Base-by-base conservation (phyloP, 2,113 vertebrate genomes). In the Carassius carassius region DNA sequence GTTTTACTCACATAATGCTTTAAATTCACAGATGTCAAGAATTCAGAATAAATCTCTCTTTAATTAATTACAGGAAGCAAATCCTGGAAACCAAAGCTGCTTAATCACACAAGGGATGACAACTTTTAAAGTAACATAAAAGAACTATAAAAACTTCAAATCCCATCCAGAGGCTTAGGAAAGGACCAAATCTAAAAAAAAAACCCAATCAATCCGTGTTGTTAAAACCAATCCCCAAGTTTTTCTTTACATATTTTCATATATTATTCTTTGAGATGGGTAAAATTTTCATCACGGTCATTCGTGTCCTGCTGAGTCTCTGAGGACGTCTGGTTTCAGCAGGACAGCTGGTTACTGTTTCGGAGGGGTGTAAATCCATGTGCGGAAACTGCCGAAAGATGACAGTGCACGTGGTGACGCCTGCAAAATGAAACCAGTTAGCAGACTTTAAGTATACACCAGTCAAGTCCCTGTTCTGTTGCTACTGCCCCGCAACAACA, bases 361-460 rank as follows among this genome's bases (percentile, higher is more conserved):
- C 89, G 1, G 94, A 95, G 86, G 95, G 89, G 91, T 94, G 90
- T 77, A 94, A 95, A 58, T 96, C 94, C 92, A 95, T 90, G 93
- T 95, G 90, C 88, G 96, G 95, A 94, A 96, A 95, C 86, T 96
- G 86, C 89, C 94, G 84, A 95, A 95, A 93, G 94, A 96, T 93
- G 91, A 94, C 94, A 89, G 88, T 85, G 86, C 89, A 86, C 82
- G 94, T 92, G 86, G 93, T 75, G 88, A 94, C 89, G 92, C 92
- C 96, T 97, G 94, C 56, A 94, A 94, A 83, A 91, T 32, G 81
- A 88, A 29, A 92, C 49, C 91, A 84, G 79, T 92, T 80, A 91
- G 78, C 7, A 49, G 51, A 14, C 5, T 16, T 13, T 37, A 62
- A 25, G 7, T 13, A 47, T 44, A 19, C 49, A 56, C 19, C 54